Evolutionary conservation across 2,888 invertebrate species (phyloP).

Genomic region (Endotricha flammealis): DNA sequence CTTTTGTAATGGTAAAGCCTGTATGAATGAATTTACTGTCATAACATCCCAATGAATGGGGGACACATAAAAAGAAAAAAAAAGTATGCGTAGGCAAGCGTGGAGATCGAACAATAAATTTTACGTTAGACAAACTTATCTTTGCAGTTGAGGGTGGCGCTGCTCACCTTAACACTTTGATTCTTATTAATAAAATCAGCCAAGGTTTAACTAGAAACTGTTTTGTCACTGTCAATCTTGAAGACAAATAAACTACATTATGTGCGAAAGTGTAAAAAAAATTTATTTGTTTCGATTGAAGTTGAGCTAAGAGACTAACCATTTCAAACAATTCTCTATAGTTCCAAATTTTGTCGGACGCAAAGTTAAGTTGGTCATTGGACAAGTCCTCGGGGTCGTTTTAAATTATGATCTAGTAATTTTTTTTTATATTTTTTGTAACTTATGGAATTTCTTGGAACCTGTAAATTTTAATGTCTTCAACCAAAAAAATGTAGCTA

Average conservation of each 20-base stretch:
- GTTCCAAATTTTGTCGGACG: slow-evolving; percentile 8
- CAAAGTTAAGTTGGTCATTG: slow-evolving; percentile 4
- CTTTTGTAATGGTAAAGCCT: slow-evolving; percentile 2
- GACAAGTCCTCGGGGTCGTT: slow-evolving; percentile 13
- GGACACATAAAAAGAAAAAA: slow-evolving; percentile 11
- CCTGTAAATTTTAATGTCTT: background rate
- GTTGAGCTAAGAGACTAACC: too few relatives aligned
- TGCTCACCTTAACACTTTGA: too few relatives aligned
- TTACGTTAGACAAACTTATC: slow-evolving; percentile 6
- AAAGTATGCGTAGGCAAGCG: slow-evolving; percentile 8
- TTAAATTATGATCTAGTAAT: slow-evolving; percentile 12
- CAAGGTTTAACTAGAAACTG: too few relatives aligned
- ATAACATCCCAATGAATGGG: slow-evolving; percentile 11
- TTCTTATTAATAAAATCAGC: too few relatives aligned
- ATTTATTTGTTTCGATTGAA: too few relatives aligned
- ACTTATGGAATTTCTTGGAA: background rate
- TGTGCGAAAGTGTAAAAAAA: too few relatives aligned
- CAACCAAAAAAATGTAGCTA: too few relatives aligned
- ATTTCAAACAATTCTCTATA: background rate
- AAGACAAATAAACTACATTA: too few relatives aligned
- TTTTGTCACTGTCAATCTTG: too few relatives aligned
- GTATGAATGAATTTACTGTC: slow-evolving; percentile 11
- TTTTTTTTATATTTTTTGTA: slow-evolving; percentile 2
- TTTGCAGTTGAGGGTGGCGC: slow-evolving; percentile 1
- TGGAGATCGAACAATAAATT: slow-evolving; percentile 8